A percentile compares a stretch with the other conserved stretches of the same genome.
phyloP scores from a whole-genome alignment of 92 coral and sea anemone species.

The Zoanthus gigantus region DNA sequence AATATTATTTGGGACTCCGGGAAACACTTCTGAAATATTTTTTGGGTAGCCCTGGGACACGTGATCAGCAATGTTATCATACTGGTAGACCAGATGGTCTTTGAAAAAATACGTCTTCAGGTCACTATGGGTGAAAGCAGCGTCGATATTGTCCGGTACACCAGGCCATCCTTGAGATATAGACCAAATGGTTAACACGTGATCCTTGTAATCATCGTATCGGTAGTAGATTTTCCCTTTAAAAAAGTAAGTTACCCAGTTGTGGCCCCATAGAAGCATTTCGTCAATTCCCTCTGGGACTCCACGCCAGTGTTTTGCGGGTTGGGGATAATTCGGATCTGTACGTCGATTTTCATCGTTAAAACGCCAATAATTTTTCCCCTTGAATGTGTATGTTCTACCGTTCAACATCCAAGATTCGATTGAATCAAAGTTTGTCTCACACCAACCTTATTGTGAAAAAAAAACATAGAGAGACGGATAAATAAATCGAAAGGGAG shows the following conservation, averaged over 20 bases:
- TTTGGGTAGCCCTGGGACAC: conserved; percentile 67
- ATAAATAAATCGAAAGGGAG: background rate
- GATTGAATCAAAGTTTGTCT: conserved; percentile 45
- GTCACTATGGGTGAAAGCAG: conserved; percentile 58
- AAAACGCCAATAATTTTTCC: conserved; percentile 2
- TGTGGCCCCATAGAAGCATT: conserved; percentile 69
- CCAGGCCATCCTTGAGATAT: conserved; percentile 86
- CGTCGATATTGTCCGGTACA: conserved; percentile 76
- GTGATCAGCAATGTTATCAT: conserved; percentile 52
- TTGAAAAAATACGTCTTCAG: conserved; percentile 77
- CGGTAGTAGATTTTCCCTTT: conserved; percentile 61
- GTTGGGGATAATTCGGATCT: conserved; percentile 49
- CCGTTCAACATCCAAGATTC: conserved; percentile 48
- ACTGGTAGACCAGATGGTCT: conserved; percentile 70
- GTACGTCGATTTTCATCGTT: conserved; percentile 3
- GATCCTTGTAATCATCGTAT: conserved; percentile 30
- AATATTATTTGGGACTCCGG: conserved; percentile 54
- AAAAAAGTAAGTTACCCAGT: conserved; percentile 65
- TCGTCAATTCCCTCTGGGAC: conserved; percentile 63
- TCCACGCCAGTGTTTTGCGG: conserved; percentile 45
- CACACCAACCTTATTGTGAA: conserved; percentile 53
- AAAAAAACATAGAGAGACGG: too few species aligned
- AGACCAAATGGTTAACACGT: background rate
- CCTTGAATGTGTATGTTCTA: conserved; percentile 24
- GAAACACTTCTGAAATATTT: conserved; percentile 54